A percentile compares a stretch with the other conserved stretches of the same genome.
phyloP scores from a whole-genome alignment of 2,113 vertebrate species.

The Gracilinanus agilis region DNA sequence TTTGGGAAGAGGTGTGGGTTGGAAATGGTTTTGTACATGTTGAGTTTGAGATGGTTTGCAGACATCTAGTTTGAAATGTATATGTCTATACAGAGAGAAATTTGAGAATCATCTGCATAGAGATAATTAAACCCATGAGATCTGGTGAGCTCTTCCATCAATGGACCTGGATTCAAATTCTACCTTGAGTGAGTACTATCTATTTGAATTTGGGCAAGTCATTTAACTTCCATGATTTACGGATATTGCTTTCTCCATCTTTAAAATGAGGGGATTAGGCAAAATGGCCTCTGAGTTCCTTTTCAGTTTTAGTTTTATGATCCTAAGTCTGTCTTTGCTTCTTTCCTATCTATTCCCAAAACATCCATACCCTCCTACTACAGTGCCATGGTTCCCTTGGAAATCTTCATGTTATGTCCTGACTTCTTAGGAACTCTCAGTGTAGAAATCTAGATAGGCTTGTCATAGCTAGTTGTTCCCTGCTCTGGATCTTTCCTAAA shows the following conservation, averaged over 20 bases:
- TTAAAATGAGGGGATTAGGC: background rate
- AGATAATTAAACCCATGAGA: background rate
- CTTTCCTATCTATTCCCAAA: background rate
- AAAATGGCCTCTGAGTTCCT: too few relatives aligned
- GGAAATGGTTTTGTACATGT: background rate
- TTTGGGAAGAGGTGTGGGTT: background rate
- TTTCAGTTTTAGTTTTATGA: background rate
- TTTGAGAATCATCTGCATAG: background rate
- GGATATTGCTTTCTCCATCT: background rate
- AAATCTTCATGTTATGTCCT: background rate
- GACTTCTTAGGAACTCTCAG: background rate
- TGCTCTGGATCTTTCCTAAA: background rate
- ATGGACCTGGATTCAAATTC: background rate
- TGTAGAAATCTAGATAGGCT: background rate
- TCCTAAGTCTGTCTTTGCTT: background rate
- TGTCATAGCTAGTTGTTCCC: background rate
- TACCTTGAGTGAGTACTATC: background rate
- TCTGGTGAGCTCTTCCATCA: background rate
- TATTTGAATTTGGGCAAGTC: background rate
- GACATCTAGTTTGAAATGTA: background rate
- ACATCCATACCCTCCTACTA: background rate
- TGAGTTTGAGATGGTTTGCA: background rate
- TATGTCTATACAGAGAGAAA: background rate
- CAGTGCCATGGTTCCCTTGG: background rate
- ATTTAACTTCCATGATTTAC: background rate